Evolutionary conservation across 2,888 invertebrate species (phyloP), one percentile per base, ranked within the genome.

Genomic region (Drosophila sordidula): DNA sequence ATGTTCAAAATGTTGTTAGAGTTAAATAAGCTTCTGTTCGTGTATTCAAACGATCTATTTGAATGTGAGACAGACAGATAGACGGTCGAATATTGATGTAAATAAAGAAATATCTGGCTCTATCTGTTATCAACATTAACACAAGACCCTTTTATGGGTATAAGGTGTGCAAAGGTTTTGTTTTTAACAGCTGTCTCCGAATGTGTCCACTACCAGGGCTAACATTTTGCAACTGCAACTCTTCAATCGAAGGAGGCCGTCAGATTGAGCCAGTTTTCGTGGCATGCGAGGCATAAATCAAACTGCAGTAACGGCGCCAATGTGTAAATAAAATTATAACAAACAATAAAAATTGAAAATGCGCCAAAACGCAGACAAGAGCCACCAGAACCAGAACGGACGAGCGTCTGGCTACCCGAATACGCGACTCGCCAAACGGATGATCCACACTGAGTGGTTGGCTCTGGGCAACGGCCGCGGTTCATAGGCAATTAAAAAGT

Each of bases 401-500:
- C 49, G 11, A 55, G 45, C 47, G 73, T 45, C 57, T 52, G 58
- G 83, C 80, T 84, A 70, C 87, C 62, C 87, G 62, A 80, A 84
- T 81, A 87, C 87, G 87, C 81, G 61, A 49, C 38, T 25, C 34
- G 26, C 12, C 22, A 18, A 63, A 25, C 71, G 64, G 71, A 76
- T 76, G 64, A 71, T 49, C 54, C 50, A 26, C 29, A 39, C 47
- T 22, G 22, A 41, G 51, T 57, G 56, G 51, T 22, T 45, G 22
- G 32, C 29, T 34, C 34, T 8, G 38, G 22, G 25, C 34, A 25
- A 16, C 25, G 16, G 66, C 54, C 57, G 59, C 70, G 68, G 78
- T 82, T 83, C 87, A 89, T 83, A 81, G 89, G 83, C 83, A 83
- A 83, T 83, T 83, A 83, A 83, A 88, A 88, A 83, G 74, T 83